These are phyloP conservation scores for Phrynosoma blainvillii DNA, from an alignment of 2,113 vertebrate species.

Conservation along the genomic window DNA sequence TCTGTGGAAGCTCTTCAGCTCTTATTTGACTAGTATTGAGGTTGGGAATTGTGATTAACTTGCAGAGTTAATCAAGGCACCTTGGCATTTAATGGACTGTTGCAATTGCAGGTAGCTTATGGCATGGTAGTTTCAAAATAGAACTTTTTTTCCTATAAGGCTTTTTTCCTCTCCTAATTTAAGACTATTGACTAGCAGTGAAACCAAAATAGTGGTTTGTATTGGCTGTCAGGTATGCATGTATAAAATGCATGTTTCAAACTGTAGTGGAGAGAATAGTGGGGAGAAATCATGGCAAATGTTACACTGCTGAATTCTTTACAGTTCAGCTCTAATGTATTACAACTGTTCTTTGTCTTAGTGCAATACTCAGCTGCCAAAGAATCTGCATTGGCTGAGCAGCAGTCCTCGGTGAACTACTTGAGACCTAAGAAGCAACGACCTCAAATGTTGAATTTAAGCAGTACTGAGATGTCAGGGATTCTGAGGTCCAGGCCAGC, in stretches of 20 bases:
- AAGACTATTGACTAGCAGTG: slow-evolving; percentile 31
- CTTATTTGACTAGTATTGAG: slow-evolving; percentile 54
- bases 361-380: slow-evolving; percentile 77
- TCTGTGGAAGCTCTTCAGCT: slow-evolving; percentile 61
- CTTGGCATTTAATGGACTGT: slow-evolving; percentile 49
- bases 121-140: slow-evolving; percentile 66
- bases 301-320: not conserved
- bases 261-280: not conserved
- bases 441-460: slow-evolving; percentile 90
- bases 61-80: slow-evolving; percentile 48
- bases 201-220: slow-evolving; percentile 47
- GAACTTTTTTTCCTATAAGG: slow-evolving; percentile 41
- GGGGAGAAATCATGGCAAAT: not conserved
- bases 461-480: slow-evolving; percentile 73
- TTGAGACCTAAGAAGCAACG: slow-evolving; percentile 89
- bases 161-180: slow-evolving; percentile 50
- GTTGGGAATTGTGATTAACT: slow-evolving; percentile 61
- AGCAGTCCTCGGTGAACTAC: slow-evolving; percentile 67
- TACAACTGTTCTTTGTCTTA: slow-evolving; percentile 70
- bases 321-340: slow-evolving; percentile 22
- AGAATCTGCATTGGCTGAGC: slow-evolving; percentile 68
- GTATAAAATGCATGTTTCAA: slow-evolving; percentile 66
- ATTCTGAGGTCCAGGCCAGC: slow-evolving; percentile 86
- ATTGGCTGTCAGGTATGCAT: slow-evolving; percentile 60
- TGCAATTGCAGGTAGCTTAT: slow-evolving; percentile 31